phyloP scores from a whole-genome alignment of 2,113 vertebrate genomes.

The Felis catus region DNA sequence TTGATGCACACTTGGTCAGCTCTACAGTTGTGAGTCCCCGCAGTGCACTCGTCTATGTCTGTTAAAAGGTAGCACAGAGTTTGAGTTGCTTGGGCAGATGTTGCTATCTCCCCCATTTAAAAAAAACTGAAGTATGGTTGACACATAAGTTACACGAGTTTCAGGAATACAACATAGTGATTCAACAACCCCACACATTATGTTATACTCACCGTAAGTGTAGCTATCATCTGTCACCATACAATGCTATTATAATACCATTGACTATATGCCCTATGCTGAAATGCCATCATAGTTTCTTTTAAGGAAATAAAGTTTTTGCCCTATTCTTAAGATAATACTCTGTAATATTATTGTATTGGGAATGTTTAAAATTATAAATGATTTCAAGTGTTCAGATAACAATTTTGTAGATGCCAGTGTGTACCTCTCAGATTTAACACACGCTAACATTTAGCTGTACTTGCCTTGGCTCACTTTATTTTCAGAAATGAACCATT shows the following conservation, averaged over 20 bases:
- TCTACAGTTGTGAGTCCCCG: conserved; percentile 91
- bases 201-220: not conserved
- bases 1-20: conserved; percentile 93
- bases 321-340: conserved; percentile 19
- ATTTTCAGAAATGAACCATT: conserved; percentile 40
- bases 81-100: not conserved
- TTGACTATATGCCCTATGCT: not conserved
- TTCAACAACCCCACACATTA: not conserved
- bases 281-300: not conserved
- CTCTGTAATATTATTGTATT: not conserved
- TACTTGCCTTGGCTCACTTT: not conserved
- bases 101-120: not conserved
- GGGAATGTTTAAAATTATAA: conserved; percentile 32
- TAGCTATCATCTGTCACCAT: not conserved
- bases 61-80: conserved; percentile 53
- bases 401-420: not conserved
- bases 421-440: not conserved
- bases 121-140: not conserved
- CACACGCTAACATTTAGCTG: not conserved
- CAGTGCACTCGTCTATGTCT: conserved; percentile 96
- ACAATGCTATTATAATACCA: not conserved
- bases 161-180: not conserved
- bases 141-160: not conserved
- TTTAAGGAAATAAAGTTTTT: conserved; percentile 18
- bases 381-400: conserved; percentile 17